Conservation (phyloP, 2,888 invertebrate species). For the Lepidocyrtinus sp. region DNA sequence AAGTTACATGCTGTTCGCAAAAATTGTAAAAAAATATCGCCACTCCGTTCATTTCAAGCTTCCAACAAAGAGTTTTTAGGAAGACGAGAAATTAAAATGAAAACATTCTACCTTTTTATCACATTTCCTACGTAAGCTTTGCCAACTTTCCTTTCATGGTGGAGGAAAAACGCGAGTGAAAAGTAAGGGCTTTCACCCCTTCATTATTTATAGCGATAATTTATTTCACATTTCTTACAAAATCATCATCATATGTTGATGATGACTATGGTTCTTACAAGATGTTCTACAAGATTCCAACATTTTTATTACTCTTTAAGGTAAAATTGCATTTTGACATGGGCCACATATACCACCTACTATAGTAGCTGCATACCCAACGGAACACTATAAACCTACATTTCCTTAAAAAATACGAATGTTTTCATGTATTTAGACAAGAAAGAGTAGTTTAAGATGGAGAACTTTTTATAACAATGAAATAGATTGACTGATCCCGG, state of each 20-base stretch:
- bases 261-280: background rate
- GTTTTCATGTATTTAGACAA: no score
- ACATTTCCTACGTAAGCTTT: background rate
- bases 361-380: no score
- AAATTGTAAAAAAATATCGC: no score
- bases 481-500: background rate
- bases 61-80: background rate
- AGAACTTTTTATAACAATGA: background rate
- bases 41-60: background rate
- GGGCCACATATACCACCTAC: background rate
- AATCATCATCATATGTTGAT: slow-evolving; percentile 13
- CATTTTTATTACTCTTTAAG: slow-evolving; percentile 1
- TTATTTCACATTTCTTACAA: slow-evolving; percentile 11
- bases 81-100: background rate
- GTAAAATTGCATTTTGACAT: background rate
- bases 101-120: background rate
- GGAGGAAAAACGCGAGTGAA: background rate
- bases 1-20: no score
- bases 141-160: background rate
- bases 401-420: background rate
- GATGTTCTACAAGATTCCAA: background rate
- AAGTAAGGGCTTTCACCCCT: slow-evolving; percentile 11
- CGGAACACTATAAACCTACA: no score
- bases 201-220: slow-evolving; percentile 21
- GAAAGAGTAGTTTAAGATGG: no score